phyloP scores from a whole-genome alignment of 2,797 vertebrate genomes.

The Huso huso region DNA sequence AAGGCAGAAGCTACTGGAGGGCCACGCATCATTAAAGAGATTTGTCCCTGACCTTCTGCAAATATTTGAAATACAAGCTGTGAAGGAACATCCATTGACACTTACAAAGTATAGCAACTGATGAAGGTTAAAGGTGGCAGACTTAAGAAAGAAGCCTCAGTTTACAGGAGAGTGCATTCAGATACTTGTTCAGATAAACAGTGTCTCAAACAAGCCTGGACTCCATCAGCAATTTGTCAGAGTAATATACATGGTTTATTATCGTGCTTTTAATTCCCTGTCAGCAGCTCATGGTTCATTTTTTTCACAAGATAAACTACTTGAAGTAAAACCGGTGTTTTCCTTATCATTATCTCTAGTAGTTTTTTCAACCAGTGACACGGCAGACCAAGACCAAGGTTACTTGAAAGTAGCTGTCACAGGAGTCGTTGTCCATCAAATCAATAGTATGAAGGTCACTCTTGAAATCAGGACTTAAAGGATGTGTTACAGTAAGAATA shows the following conservation, averaged over 20 bases:
- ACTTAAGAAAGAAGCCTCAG: conserved; percentile 8
- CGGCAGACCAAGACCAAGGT: not conserved
- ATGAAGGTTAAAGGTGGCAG: not conserved
- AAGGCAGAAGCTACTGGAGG: no score
- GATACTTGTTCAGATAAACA: conserved; percentile 35
- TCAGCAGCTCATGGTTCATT: not conserved
- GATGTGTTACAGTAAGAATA: no score
- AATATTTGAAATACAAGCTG: no score
- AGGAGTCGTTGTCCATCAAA: no score
- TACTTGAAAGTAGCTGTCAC: not conserved
- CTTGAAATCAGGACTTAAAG: no score
- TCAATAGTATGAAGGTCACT: no score
- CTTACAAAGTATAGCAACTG: not conserved
- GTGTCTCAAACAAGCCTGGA: conserved; percentile 29
- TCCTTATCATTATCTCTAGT: not conserved
- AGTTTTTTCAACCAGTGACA: not conserved
- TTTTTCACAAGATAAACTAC: not conserved
- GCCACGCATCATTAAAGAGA: no score
- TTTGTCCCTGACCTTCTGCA: no score
- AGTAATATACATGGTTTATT: conserved; percentile 11
- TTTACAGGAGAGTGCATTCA: conserved; percentile 34
- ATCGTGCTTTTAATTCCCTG: not conserved
- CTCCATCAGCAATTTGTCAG: conserved; percentile 29
- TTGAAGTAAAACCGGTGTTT: not conserved
- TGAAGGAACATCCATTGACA: not conserved